Conservation (phyloP, 1,140 invertebrate genomes). For the Drosophila persimilis region DNA sequence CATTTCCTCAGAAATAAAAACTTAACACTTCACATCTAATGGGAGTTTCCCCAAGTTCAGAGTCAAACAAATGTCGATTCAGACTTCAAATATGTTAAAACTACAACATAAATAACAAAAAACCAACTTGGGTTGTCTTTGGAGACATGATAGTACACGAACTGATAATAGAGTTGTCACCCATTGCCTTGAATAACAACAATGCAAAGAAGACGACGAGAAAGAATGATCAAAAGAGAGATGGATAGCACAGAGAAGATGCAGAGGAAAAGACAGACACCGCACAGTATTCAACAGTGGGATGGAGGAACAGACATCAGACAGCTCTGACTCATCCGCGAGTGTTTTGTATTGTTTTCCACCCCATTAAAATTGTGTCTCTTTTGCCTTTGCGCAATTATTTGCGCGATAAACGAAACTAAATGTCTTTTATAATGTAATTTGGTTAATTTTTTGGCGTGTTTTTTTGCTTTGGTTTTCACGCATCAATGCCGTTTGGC, state of each 20-base stretch:
- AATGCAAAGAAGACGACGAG: constrained; percentile 17
- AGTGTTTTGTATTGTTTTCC: constrained; percentile 6
- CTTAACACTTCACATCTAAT: background rate
- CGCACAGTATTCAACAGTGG: no score
- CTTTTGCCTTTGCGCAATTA: constrained; percentile 12
- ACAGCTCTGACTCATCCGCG: constrained; percentile 44
- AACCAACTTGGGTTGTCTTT: background rate
- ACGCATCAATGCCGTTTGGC: constrained; percentile 67
- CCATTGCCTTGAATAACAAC: constrained; percentile 37
- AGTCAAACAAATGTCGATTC: constrained; percentile 28
- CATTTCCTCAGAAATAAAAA: background rate
- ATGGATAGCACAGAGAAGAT: background rate
- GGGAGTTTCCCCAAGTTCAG: constrained; percentile 14
- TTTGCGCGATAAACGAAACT: constrained; percentile 50
- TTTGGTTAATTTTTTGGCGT: constrained; percentile 48
- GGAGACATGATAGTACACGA: constrained; percentile 14
- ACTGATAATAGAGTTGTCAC: constrained; percentile 47
- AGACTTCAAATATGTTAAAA: constrained; percentile 41
- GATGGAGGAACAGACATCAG: constrained; percentile 2
- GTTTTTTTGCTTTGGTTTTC: constrained; percentile 41
- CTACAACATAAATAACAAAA: constrained; percentile 15
- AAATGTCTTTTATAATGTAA: constrained; percentile 74
- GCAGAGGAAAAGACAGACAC: no score
- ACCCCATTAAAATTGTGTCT: constrained; percentile 17
- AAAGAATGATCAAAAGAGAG: background rate